Conservation (phyloP, 2,888 invertebrate species). For the Subacronicta megacephala region DNA sequence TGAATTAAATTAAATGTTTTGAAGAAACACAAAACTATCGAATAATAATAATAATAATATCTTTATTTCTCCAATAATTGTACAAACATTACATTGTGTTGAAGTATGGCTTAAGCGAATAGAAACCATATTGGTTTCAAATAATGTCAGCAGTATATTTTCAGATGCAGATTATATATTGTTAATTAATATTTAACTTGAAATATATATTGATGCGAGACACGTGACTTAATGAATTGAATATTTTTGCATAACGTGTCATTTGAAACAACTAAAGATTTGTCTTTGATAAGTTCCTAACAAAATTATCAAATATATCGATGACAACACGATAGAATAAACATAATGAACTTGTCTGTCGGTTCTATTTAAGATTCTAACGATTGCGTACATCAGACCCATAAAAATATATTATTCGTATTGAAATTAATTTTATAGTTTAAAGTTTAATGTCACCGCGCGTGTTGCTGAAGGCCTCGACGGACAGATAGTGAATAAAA, state of each 20-base stretch:
- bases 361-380: constrained; percentile 14
- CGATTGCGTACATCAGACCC: constrained; percentile 21
- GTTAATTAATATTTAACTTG: too few species aligned
- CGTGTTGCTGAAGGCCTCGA: constrained; percentile 1
- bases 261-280: not conserved
- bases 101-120: too few species aligned
- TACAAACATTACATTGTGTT: too few species aligned
- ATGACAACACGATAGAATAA: constrained; percentile 29
- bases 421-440: constrained; percentile 33
- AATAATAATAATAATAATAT: too few species aligned
- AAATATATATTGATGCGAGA: too few species aligned
- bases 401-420: constrained; percentile 29
- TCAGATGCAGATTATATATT: too few species aligned
- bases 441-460: constrained; percentile 17
- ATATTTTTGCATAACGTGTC: not conserved
- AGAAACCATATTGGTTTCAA: too few species aligned
- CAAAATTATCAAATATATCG: constrained; percentile 13
- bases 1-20: too few species aligned
- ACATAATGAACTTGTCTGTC: constrained; percentile 26
- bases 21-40: too few species aligned
- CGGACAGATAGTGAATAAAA: constrained; percentile 11
- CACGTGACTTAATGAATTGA: not conserved
- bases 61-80: too few species aligned
- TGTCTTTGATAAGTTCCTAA: not conserved
- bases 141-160: too few species aligned